These are phyloP conservation scores for Neolamprologus caudopunctatus DNA, from an alignment of 2,113 vertebrate species.

Conservation along the genomic window DNA sequence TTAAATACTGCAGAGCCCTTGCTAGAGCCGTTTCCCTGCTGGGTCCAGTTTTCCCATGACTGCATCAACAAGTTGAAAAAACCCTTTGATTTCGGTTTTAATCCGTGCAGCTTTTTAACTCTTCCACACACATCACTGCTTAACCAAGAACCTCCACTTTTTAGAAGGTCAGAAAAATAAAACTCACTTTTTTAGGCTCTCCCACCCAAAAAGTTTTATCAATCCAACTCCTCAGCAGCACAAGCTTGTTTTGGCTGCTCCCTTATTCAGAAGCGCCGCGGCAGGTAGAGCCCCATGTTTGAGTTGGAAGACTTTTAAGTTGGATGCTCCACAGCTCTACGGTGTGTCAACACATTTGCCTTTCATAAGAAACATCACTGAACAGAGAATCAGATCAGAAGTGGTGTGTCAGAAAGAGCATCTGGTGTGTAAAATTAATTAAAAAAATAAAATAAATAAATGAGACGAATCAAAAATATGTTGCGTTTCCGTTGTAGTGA, in stretches of 20 bases:
- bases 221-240: background rate
- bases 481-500: background rate
- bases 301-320: background rate
- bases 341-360: fast-evolving
- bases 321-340: background rate
- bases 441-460: fast-evolving
- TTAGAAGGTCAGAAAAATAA: background rate
- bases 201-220: background rate
- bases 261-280: fast-evolving
- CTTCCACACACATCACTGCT: background rate
- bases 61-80: background rate
- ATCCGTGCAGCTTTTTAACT: background rate
- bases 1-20: background rate
- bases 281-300: background rate
- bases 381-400: fast-evolving
- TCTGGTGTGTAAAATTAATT: background rate
- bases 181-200: background rate
- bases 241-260: background rate
- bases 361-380: background rate
- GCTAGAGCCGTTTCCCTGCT: background rate
- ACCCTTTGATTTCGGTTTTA: background rate
- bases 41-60: background rate
- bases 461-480: background rate
- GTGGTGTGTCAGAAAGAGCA: background rate
- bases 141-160: background rate